A percentile compares a stretch with the other conserved stretches of the same genome.
Evolutionary conservation across 2,888 invertebrate genomes (phyloP).

Genomic region (Drosophila cyrtoloma): DNA sequence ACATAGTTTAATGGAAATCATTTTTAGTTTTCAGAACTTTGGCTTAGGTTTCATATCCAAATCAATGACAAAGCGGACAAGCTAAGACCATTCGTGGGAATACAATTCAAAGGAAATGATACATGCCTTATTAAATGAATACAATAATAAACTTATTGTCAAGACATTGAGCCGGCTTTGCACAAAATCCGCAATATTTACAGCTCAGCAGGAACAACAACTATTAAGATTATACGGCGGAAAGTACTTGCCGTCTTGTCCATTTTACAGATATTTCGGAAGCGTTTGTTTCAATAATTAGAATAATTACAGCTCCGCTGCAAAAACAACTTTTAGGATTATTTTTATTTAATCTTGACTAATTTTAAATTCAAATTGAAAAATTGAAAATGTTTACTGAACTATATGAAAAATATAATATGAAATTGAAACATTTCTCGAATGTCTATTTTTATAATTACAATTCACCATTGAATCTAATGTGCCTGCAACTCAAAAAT

Average conservation of each 20-base stretch:
- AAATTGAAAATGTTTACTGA: background rate
- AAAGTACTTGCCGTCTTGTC: background rate
- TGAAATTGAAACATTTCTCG: background rate
- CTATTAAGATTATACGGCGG: background rate
- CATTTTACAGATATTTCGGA: background rate
- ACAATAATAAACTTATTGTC: background rate
- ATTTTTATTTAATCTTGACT: background rate
- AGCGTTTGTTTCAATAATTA: background rate
- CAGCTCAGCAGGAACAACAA: background rate
- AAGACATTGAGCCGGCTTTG: background rate
- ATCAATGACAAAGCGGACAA: background rate
- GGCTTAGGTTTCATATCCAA: background rate
- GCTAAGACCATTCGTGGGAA: background rate
- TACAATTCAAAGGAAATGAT: background rate
- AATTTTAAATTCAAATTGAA: background rate
- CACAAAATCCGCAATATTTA: background rate
- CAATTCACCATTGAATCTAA: conserved; percentile 39
- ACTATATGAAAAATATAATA: background rate
- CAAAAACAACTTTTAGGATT: background rate
- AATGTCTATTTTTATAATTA: conserved; percentile 27
- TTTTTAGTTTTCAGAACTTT: background rate
- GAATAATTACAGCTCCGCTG: background rate
- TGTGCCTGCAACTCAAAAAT: conserved; percentile 42
- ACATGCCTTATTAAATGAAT: background rate
- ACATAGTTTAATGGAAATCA: background rate